phyloP scores from a whole-genome alignment of 35 echinoderm and acorn worm species.

The Lytechinus pictus region DNA sequence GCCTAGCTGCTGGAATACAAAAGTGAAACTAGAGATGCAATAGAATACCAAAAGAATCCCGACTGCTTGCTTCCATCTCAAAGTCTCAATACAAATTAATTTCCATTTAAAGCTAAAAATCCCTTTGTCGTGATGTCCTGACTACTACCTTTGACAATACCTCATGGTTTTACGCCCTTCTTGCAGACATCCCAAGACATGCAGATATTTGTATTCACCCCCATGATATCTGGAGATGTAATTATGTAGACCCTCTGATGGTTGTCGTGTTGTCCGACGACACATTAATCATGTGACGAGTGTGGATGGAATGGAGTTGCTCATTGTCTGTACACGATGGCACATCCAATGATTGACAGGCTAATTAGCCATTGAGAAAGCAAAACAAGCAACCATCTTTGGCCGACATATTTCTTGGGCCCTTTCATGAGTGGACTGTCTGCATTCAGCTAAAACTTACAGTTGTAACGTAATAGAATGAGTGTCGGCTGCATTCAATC shows the following conservation, averaged over 20 bases:
- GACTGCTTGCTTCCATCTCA: background rate
- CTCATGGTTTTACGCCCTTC: no score
- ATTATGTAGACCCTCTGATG: background rate
- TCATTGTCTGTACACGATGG: background rate
- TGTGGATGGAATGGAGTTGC: background rate
- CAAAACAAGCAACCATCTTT: background rate
- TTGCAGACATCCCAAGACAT: background rate
- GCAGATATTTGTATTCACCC: background rate
- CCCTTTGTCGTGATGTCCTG: no score
- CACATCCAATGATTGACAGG: background rate
- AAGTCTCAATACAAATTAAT: background rate
- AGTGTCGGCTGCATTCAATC: no score
- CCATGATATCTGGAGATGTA: background rate
- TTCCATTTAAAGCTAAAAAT: no score
- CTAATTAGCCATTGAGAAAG: background rate
- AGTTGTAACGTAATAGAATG: no score
- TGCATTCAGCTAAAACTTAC: no score
- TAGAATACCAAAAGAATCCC: background rate
- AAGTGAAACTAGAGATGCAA: background rate
- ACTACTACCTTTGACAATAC: no score
- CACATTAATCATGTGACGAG: constrained; percentile 3
- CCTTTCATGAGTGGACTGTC: background rate
- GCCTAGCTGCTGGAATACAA: background rate
- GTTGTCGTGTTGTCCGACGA: background rate
- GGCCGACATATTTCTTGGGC: background rate